phyloP scores from a whole-genome alignment of 2,888 invertebrate genomes.

The Dynastes grantii region DNA sequence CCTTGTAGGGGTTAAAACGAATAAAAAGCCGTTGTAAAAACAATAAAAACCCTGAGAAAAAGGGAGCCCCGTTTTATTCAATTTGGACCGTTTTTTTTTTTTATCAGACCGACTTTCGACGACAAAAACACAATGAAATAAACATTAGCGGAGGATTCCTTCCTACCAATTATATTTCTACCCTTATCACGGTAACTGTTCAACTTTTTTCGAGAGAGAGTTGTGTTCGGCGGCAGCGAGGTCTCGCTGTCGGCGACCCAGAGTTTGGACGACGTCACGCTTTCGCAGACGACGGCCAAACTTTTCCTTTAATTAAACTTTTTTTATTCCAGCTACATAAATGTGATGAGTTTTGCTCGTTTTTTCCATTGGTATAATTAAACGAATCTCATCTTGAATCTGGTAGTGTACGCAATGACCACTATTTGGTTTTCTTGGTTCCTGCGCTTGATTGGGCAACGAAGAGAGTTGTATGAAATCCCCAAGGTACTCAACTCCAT shows the following conservation, averaged over 20 bases:
- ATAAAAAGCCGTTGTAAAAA: slow-evolving; percentile 25
- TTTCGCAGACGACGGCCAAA: slow-evolving; percentile 31
- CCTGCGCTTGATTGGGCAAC: no score
- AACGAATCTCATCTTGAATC: slow-evolving; percentile 5
- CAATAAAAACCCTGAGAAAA: slow-evolving; percentile 27
- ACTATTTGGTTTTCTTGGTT: no score
- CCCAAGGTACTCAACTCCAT: no score
- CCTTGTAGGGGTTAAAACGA: not conserved
- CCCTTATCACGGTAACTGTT: slow-evolving; percentile 47
- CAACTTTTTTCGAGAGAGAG: slow-evolving; percentile 29
- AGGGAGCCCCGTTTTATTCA: slow-evolving; percentile 16
- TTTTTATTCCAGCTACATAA: slow-evolving; percentile 41
- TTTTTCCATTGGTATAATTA: slow-evolving; percentile 30
- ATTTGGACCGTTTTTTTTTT: slow-evolving; percentile 17
- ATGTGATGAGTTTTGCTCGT: slow-evolving; percentile 35
- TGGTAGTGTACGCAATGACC: no score
- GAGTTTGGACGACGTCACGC: slow-evolving; percentile 23
- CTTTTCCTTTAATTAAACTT: slow-evolving; percentile 47
- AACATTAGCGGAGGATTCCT: slow-evolving; percentile 41
- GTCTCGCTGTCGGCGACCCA: slow-evolving; percentile 1
- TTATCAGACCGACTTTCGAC: slow-evolving; percentile 39
- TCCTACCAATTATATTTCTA: slow-evolving; percentile 44
- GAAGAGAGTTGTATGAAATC: no score
- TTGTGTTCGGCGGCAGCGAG: not conserved
- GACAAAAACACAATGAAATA: slow-evolving; percentile 41